Base-by-base conservation (phyloP, 2,113 vertebrate species). In the Psephotus haematonotus region DNA sequence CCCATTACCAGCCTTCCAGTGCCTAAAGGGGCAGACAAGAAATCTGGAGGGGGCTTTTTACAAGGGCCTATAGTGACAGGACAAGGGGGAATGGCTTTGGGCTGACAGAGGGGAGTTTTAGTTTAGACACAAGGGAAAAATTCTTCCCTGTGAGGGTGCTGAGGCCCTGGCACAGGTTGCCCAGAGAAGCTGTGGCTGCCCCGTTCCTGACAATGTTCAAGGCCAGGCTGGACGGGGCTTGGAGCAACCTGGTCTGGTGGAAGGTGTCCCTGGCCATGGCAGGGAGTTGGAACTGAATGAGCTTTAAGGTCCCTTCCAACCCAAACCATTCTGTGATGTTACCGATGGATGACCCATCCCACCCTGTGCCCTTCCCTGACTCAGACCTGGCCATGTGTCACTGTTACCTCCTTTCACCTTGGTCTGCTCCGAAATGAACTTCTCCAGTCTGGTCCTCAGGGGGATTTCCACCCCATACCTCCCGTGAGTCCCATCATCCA, bases 401-500 rank as follows among this genome's bases (percentile, higher is more conserved):
- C 14, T 0, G 1, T 96, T 96, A 98, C 98, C 98, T 96, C 97
- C 98, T 94, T 97, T 97, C 43, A 98, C 98, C 72, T 98, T 98
- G 8, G 93, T 98, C 95, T 99, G 98, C 86, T 98, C 90, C 0
- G 99, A 99, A 82, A 99, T 99, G 90, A 97, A 99, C 96, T 98
- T 99, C 97, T 99, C 99, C 94, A 99, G 98, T 20, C 77, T 95
- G 17, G 98, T 98, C 65, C 99, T 98, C 83, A 99, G 96, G 16
- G 98, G 94, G 13, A 99, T 99, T 97, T 99, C 98, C 29, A 98
- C 98, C 1, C 99, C 99, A 0, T 99, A 99, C 37, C 28, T 93
- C 44, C 99, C 99, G 0, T 99, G 98, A 6, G 99, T 99, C 17
- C 99, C 99, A 3, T 99, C 96, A 2, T 99, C 99, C 97, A 99